Evolutionary conservation across 2,888 invertebrate genomes (phyloP).

Genomic region (Cephus spinipes): DNA sequence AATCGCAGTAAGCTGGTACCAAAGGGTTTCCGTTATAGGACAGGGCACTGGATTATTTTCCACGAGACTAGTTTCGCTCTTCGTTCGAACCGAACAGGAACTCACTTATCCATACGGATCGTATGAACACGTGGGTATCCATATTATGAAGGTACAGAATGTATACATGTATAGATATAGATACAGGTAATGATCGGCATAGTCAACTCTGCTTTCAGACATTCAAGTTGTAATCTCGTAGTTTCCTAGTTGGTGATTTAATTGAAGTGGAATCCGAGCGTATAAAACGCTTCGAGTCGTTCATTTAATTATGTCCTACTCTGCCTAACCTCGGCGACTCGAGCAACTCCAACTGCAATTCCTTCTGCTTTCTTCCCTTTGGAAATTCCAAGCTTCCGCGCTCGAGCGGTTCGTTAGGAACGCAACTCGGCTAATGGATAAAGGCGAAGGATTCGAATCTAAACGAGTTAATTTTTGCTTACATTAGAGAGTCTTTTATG

Average conservation of each 20-base stretch:
- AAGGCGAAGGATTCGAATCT: conserved; percentile 7
- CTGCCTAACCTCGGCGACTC: not conserved
- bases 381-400: conserved; percentile 18
- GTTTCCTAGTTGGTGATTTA: conserved; percentile 5
- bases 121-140: too few relatives aligned
- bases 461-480: not conserved
- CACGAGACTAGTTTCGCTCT: too few relatives aligned
- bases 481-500: conserved; percentile 5
- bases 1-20: too few relatives aligned
- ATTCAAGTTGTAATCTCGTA: too few relatives aligned
- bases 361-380: conserved; percentile 13
- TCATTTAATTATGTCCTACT: conserved; percentile 26
- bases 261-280: conserved; percentile 18
- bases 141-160: too few relatives aligned
- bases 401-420: conserved; percentile 32
- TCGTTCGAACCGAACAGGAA: too few relatives aligned
- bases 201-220: too few relatives aligned
- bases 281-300: conserved; percentile 21
- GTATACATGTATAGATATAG: too few relatives aligned
- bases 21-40: too few relatives aligned
- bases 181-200: too few relatives aligned
- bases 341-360: conserved; percentile 13
- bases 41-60: too few relatives aligned
- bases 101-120: too few relatives aligned
- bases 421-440: conserved; percentile 14